Conservation (phyloP, 2,113 vertebrate genomes). For the Climacteris rufus region DNA sequence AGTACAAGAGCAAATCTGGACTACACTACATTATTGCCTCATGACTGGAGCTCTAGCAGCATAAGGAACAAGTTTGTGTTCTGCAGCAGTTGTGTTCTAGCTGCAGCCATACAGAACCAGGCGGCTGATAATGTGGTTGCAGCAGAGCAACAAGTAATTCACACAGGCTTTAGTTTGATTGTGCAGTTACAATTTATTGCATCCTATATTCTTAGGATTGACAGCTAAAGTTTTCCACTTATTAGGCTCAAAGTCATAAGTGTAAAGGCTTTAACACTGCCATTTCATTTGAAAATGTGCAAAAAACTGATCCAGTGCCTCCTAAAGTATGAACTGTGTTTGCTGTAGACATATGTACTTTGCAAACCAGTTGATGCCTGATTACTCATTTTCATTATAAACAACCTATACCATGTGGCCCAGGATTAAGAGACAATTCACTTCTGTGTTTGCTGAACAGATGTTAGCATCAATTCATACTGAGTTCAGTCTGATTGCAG, state of each 20-base stretch:
- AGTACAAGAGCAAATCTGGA: not conserved
- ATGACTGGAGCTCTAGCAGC: not conserved
- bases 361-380: not conserved
- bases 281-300: not conserved
- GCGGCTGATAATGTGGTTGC: not conserved
- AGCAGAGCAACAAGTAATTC: not conserved
- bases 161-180: not conserved
- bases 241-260: not conserved
- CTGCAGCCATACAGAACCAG: not conserved
- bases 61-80: not conserved
- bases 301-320: not conserved
- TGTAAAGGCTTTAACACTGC: not conserved
- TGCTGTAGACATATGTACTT: not conserved
- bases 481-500: not conserved
- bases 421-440: not conserved
- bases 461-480: not conserved
- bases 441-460: not conserved
- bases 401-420: not conserved
- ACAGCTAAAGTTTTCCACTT: not conserved
- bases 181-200: constrained; percentile 39
- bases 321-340: not conserved
- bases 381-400: not conserved
- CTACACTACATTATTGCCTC: accelerated
- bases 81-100: not conserved
- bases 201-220: not conserved